Evolutionary conservation across 2,888 invertebrate genomes (phyloP), one percentile per base, ranked within the genome.

Genomic region (Coremacera marginata): DNA sequence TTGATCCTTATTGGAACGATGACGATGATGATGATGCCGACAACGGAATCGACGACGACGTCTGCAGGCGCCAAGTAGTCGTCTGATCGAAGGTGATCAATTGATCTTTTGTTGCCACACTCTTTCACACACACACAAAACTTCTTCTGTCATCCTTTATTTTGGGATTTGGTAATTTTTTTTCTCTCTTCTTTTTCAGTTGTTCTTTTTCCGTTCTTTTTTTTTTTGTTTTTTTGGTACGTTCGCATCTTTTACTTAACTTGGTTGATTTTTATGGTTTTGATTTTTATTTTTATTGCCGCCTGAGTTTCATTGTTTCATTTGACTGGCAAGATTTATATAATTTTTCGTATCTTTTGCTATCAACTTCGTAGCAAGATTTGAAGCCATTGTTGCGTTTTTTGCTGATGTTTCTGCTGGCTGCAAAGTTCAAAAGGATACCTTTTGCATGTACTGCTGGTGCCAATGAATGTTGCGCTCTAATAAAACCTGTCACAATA

Each of bases 41-140:
- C 4, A 27, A 22, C 11, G 19, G 7, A 11, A 5, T 0, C 9
- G 55, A 55, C 19, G 55, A 55, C 19, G 55, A 22, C 27, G 37
- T 22, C 63, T 52, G 37, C 71, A 75, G 77, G 77, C 77, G 77
- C 77, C 77, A 77, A 75, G 77, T 63, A 70, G 77, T 70, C 77
- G 77, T 73, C 70, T 51, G 70, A 70, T 68, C 78, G 75, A 78
- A 77, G 75, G 78, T 78, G 78, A 78, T 78, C 78, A 78, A 78
- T 78, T 78, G 78, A 76, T 78, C 75, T 74, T 74, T 74, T 74
- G 74, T 74, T 74, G 55, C 65, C n/a, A 25, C 62, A 22, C 22
- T 19, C 37, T 70, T n/a, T n/a, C n/a, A n/a, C 55, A 68, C 49
- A 68, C 63, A 34, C 44, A 27, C 67, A 34, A 22, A 67, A 67